phyloP scores from a whole-genome alignment of 1,140 invertebrate genomes.

The Teleogryllus occipitalis region DNA sequence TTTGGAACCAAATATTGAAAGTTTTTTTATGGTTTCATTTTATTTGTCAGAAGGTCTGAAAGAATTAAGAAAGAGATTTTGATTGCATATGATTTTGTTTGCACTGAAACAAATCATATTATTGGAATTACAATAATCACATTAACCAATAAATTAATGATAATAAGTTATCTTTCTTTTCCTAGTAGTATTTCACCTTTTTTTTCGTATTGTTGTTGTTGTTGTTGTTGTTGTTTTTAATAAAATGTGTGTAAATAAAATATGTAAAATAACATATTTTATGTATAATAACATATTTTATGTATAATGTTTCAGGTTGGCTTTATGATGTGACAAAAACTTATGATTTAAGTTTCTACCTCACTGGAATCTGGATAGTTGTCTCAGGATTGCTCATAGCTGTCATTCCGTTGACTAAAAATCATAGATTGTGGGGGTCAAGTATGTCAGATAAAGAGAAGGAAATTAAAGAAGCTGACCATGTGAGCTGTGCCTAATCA shows the following conservation, averaged over 20 bases:
- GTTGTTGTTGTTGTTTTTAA: too few species aligned
- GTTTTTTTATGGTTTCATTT: too few species aligned
- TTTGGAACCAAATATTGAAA: too few species aligned
- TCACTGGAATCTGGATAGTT: slow-evolving; percentile 65
- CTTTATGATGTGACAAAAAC: slow-evolving; percentile 57
- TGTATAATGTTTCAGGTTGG: slow-evolving; percentile 42
- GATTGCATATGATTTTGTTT: too few species aligned
- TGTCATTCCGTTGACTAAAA: slow-evolving; percentile 54
- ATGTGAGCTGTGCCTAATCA: background rate
- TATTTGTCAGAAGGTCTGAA: too few species aligned
- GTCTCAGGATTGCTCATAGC: slow-evolving; percentile 65
- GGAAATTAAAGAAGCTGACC: background rate
- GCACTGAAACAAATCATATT: too few species aligned
- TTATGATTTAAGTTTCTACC: slow-evolving; percentile 66
- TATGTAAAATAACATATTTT: background rate
- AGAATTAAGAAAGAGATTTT: too few species aligned
- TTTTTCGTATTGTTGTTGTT: too few species aligned
- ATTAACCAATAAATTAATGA: too few species aligned
- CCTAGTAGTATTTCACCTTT: too few species aligned
- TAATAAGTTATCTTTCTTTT: too few species aligned
- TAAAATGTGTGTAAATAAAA: background rate
- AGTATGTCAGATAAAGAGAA: slow-evolving; percentile 24
- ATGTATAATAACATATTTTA: slow-evolving; percentile 12
- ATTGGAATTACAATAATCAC: too few species aligned
- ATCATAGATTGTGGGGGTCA: slow-evolving; percentile 52